Conservation (phyloP, 2,797 vertebrate genomes). For the Dicrostonyx torquatus region DNA sequence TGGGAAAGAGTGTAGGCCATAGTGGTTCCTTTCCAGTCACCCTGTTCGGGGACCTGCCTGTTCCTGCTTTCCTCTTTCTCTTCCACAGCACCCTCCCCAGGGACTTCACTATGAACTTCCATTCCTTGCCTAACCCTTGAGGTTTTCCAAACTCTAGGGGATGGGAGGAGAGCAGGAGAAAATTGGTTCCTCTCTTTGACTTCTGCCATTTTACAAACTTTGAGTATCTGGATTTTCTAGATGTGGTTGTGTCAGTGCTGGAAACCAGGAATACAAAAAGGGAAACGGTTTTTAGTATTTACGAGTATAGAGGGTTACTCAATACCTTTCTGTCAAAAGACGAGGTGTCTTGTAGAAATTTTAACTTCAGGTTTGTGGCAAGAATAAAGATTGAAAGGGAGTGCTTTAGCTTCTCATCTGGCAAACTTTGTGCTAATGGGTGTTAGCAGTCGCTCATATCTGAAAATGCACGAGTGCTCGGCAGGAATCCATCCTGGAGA, state of each 20-base stretch:
- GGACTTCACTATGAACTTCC: conserved; percentile 64
- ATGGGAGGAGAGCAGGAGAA: not conserved
- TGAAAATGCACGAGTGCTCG: conserved; percentile 56
- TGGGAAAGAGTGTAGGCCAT: conserved; percentile 14
- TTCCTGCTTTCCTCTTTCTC: conserved; percentile 51
- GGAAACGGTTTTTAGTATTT: conserved; percentile 25
- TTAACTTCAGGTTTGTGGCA: conserved; percentile 50
- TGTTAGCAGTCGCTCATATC: not conserved
- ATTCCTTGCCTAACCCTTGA: conserved; percentile 63
- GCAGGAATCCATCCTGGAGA: conserved; percentile 22
- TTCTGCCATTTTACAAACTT: conserved; percentile 57
- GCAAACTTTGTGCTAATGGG: conserved; percentile 23
- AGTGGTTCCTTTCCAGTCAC: conserved; percentile 47
- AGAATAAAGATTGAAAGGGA: not conserved
- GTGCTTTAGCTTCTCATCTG: not conserved
- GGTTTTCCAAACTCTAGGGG: conserved; percentile 51
- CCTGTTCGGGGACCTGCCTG: conserved; percentile 59
- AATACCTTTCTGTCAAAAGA: conserved; percentile 41
- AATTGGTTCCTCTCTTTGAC: conserved; percentile 38
- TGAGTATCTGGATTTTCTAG: conserved; percentile 45
- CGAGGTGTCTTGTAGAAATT: conserved; percentile 61
- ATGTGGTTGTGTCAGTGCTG: not conserved
- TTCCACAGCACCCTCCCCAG: conserved; percentile 16
- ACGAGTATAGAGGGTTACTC: conserved; percentile 13
- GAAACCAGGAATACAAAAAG: conserved; percentile 52